Evolutionary conservation across 2,797 vertebrate species (phyloP), one percentile per base, ranked within the genome.

Genomic region (Spatula versicolor): DNA sequence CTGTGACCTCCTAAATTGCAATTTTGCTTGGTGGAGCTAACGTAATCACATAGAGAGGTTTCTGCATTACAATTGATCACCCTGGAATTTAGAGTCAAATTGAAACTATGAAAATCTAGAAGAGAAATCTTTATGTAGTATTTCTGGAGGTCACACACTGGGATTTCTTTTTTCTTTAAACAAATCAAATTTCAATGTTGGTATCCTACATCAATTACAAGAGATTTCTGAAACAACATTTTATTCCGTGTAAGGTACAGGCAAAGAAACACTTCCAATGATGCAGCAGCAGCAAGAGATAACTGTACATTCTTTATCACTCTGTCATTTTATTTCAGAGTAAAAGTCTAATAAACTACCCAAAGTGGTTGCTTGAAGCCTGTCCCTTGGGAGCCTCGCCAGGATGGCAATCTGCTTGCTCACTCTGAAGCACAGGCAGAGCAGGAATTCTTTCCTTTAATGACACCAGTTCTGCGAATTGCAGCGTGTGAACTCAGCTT

Each of bases 1-100:
- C 41, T 71, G 7, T 68, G 39, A 76, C 14, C 22, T 79, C 25
- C 25, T 56, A 79, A 91, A 88, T 2, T 68, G 13, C 14, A 45
- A 16, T 72, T 94, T 92, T 68, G 39, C 31, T 71, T 89, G n/a
- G 20, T 81, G 25, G 25, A 79, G 7, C 39, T 81, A 63, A 93
- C 69, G 5, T 69, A 84, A 81, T 82, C 19, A 59, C 3, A 5
- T 8, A 37, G 46, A 87, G 37, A 78, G 28, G 48, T 31, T 72
- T 59, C 54, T 72, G 26, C 46, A 28, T 86, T 82, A 71, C 5
- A 56, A 69, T 88, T 52, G 11, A 88, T 66, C 18, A 64, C 2
- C 14, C 35, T 67, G 63, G 84, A 88, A 73, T 74, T 33, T 60
- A n/a, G 83, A 77, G 39, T 83, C 8, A 69, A 91, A 50, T 7